Conservation (phyloP, 2,113 vertebrate genomes). For the Caranx melampygus region DNA sequence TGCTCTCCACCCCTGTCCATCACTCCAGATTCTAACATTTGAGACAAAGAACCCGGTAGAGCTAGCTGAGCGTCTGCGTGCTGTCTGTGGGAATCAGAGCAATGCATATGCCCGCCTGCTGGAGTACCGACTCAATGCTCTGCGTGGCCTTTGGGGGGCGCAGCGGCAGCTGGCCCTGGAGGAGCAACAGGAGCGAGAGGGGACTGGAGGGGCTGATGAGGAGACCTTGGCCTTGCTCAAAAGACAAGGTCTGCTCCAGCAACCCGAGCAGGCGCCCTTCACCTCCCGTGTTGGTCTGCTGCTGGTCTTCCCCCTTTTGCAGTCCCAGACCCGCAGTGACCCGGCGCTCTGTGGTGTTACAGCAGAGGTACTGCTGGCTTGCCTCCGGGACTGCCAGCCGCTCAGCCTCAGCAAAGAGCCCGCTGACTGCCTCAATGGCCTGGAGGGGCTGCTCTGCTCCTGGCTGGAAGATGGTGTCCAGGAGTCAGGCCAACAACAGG, state of each 20-base stretch:
- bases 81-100: constrained; percentile 98
- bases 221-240: constrained; percentile 95
- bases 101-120: constrained; percentile 96
- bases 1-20: neutral
- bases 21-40: constrained; percentile 92
- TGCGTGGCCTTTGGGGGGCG: constrained; percentile 97
- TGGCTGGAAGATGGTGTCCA: constrained; percentile 91
- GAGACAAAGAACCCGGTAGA: constrained; percentile 96
- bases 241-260: constrained; percentile 94
- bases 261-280: constrained; percentile 95
- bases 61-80: constrained; percentile 92
- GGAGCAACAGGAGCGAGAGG: constrained; percentile 95
- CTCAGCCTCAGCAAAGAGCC: constrained; percentile 98
- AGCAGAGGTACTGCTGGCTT: constrained; percentile 95
- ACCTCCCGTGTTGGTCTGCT: constrained; percentile 96
- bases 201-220: constrained; percentile 89
- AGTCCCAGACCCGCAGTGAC: constrained; percentile 97
- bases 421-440: constrained; percentile 95
- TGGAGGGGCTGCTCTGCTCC: constrained; percentile 95
- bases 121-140: constrained; percentile 95
- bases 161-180: constrained; percentile 97
- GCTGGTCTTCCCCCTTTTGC: constrained; percentile 95
- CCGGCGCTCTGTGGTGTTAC: constrained; percentile 97
- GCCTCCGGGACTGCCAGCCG: constrained; percentile 98
- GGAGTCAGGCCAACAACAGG: constrained; percentile 84